phyloP scores from a whole-genome alignment of 2,888 invertebrate genomes.

The Diloba caeruleocephala region DNA sequence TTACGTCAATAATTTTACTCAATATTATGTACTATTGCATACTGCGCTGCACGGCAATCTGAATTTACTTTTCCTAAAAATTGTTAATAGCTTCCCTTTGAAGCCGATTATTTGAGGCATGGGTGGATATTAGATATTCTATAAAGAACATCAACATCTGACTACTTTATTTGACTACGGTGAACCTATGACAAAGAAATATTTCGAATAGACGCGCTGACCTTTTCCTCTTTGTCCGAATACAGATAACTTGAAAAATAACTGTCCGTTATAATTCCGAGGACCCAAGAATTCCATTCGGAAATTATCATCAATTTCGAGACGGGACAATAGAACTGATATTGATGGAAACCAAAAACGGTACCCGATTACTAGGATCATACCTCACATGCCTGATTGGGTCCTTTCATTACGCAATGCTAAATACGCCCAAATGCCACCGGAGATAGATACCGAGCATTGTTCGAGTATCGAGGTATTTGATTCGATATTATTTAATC shows the following conservation, averaged over 20 bases:
- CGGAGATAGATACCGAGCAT: conserved; percentile 30
- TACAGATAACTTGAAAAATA: conserved; percentile 27
- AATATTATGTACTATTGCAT: too few relatives aligned
- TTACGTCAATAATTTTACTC: too few relatives aligned
- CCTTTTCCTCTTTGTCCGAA: conserved; percentile 29
- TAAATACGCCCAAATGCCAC: conserved; percentile 39
- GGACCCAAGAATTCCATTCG: conserved; percentile 17
- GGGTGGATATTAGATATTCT: neutral
- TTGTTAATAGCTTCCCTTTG: too few relatives aligned
- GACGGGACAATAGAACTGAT: conserved; percentile 36
- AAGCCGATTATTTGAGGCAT: neutral
- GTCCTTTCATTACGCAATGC: conserved; percentile 48
- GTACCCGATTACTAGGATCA: conserved; percentile 49
- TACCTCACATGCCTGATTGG: conserved; percentile 47
- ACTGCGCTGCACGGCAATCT: too few relatives aligned
- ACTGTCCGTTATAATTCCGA: conserved; percentile 13
- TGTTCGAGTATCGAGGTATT: conserved; percentile 39
- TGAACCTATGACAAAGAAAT: conserved; percentile 23
- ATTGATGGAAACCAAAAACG: conserved; percentile 45
- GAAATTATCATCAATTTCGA: conserved; percentile 21
- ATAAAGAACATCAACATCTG: neutral
- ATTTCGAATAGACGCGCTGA: conserved; percentile 21
- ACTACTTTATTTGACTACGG: conserved; percentile 11
- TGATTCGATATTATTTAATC: conserved; percentile 48
- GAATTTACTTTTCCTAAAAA: too few relatives aligned